These are phyloP conservation scores for Pseudomugil tenellus DNA, from an alignment of 2,797 vertebrate species.

Conservation along the genomic window DNA sequence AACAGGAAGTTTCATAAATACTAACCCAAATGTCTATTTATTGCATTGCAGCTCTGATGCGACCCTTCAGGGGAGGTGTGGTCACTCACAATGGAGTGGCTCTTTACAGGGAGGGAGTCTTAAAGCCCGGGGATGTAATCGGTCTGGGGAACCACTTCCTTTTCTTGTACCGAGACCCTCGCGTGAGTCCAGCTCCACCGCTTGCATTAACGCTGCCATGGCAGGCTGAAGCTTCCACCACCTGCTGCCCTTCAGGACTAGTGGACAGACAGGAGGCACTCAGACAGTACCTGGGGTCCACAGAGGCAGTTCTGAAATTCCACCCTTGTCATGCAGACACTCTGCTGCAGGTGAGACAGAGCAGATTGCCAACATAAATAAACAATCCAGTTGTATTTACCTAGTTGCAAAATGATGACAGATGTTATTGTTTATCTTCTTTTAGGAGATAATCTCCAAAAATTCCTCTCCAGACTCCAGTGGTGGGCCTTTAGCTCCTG, in stretches of 20 bases:
- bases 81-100: slow-evolving; percentile 90
- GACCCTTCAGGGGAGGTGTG: slow-evolving; percentile 88
- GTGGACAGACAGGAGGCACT: slow-evolving; percentile 90
- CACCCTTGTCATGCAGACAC: slow-evolving; percentile 82
- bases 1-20: background rate
- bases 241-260: slow-evolving; percentile 85
- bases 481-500: slow-evolving; percentile 85
- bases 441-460: slow-evolving; percentile 89
- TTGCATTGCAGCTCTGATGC: slow-evolving; percentile 80
- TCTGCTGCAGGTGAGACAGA: slow-evolving; percentile 82
- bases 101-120: slow-evolving; percentile 86
- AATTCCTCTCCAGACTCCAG: slow-evolving; percentile 83
- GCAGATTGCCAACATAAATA: slow-evolving; percentile 1
- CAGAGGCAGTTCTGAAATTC: slow-evolving; percentile 86
- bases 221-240: slow-evolving; percentile 77
- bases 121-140: slow-evolving; percentile 90
- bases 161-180: slow-evolving; percentile 93
- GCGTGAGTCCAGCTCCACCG: slow-evolving; percentile 79
- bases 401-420: slow-evolving; percentile 1
- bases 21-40: background rate
- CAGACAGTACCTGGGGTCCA: slow-evolving; percentile 87
- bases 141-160: slow-evolving; percentile 91
- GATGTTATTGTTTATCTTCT: slow-evolving; percentile 25
- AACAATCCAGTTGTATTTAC: background rate
- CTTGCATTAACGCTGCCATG: slow-evolving; percentile 84